Evolutionary conservation across 2,888 invertebrate species (phyloP).

Genomic region (Polydrusus tereticollis): DNA sequence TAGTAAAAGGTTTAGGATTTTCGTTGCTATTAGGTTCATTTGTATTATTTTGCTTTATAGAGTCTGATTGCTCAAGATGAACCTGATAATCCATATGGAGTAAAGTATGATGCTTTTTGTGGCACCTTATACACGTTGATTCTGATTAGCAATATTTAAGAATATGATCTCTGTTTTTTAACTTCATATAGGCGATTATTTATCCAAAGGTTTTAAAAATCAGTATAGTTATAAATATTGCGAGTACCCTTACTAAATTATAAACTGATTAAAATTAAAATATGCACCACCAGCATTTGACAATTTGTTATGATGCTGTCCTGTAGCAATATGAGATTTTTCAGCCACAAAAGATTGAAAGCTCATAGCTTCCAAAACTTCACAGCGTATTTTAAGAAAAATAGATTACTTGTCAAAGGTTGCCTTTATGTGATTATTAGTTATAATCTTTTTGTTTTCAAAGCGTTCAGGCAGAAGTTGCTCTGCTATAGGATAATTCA

Average conservation of each 20-base stretch:
- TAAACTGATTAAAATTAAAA: not conserved
- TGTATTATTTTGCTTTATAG: too few species aligned
- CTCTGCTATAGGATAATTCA: conserved; percentile 46
- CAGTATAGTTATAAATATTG: conserved; percentile 24
- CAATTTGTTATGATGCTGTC: not conserved
- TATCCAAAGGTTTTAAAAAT: conserved; percentile 11
- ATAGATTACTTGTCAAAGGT: conserved; percentile 37
- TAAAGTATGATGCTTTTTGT: too few species aligned
- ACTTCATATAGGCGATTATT: not conserved
- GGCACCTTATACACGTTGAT: too few species aligned
- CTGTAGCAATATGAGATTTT: not conserved
- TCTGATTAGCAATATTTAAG: too few species aligned
- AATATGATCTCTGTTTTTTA: conserved; percentile 5
- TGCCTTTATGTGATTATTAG: conserved; percentile 42
- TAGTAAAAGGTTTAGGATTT: too few species aligned
- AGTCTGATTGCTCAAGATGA: too few species aligned
- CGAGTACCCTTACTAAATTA: conserved; percentile 14
- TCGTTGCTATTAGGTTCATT: too few species aligned
- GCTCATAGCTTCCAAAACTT: conserved; percentile 26
- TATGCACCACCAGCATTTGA: not conserved
- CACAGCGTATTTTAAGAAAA: conserved; percentile 39
- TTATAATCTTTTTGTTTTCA: conserved; percentile 48
- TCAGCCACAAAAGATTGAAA: not conserved
- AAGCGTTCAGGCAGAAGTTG: conserved; percentile 42
- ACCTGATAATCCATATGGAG: too few species aligned